Percentiles rank a stretch among this genome's conserved stretches.
Evolutionary conservation across 1,140 invertebrate genomes (phyloP).

Genomic region (Thaumatotibia leucotreta): DNA sequence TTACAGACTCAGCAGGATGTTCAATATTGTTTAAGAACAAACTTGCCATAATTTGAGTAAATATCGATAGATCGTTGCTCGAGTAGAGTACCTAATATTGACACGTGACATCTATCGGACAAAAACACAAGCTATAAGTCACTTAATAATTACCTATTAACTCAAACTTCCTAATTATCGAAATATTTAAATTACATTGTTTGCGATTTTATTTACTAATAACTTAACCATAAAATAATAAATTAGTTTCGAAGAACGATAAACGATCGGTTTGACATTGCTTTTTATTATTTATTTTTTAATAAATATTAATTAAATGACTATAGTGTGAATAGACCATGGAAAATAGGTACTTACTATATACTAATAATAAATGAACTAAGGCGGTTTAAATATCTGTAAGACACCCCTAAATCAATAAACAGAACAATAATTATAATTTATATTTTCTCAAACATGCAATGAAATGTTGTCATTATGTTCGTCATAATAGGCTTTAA

Average conservation of each 20-base stretch:
- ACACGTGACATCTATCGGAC: not conserved
- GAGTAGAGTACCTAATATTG: not conserved
- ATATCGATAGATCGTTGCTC: constrained; percentile 20
- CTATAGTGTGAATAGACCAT: too few relatives aligned
- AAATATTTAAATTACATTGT: not conserved
- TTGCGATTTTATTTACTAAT: not conserved
- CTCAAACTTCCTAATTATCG: not conserved
- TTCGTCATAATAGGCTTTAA: too few relatives aligned
- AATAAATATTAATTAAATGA: not conserved
- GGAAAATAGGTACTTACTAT: too few relatives aligned
- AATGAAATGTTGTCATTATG: too few relatives aligned
- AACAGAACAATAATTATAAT: too few relatives aligned
- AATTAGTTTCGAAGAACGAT: not conserved
- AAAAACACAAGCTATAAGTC: not conserved
- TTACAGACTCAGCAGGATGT: constrained; percentile 51
- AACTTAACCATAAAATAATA: not conserved
- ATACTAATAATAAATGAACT: too few relatives aligned
- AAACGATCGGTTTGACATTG: not conserved
- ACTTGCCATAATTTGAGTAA: constrained; percentile 34
- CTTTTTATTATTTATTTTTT: not conserved
- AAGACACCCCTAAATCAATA: too few relatives aligned
- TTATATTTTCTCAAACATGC: too few relatives aligned
- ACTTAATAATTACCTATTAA: not conserved
- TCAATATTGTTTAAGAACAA: constrained; percentile 36
- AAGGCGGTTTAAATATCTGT: too few relatives aligned